A percentile compares a stretch with the other conserved stretches of the same genome.
phyloP scores from a whole-genome alignment of 2,113 vertebrate species.

The Megaptera novaeangliae region DNA sequence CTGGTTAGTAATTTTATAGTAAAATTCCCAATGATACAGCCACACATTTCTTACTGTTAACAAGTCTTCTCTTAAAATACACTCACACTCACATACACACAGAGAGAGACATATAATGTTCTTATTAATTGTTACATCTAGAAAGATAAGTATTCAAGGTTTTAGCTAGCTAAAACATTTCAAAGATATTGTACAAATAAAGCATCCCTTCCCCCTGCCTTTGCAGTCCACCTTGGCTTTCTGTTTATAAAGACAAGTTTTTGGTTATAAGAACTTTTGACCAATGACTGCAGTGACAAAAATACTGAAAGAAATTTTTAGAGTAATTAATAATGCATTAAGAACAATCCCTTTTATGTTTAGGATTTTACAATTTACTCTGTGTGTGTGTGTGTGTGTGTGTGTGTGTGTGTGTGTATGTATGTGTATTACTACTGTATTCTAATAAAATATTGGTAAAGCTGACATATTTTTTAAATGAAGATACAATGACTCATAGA shows the following conservation, averaged over 20 bases:
- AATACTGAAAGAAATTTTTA: not conserved
- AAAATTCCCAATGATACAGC: not conserved
- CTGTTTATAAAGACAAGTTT: not conserved
- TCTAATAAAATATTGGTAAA: not conserved
- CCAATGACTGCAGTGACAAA: not conserved
- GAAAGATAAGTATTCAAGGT: not conserved
- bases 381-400: not conserved
- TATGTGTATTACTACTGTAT: not conserved
- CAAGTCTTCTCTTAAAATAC: not conserved
- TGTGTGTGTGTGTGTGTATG: not conserved
- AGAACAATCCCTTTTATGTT: not conserved
- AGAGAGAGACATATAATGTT: not conserved
- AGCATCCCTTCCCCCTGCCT: rapidly evolving
- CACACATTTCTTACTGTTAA: not conserved
- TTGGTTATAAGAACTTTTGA: not conserved
- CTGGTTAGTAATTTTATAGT: not conserved
- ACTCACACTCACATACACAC: not conserved
- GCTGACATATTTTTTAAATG: not conserved
- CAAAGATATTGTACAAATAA: not conserved
- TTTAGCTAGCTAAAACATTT: not conserved
- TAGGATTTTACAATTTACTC: not conserved
- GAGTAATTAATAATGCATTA: not conserved
- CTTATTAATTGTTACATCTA: not conserved
- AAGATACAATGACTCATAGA: not conserved
- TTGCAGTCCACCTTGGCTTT: not conserved